Percentiles rank a stretch among this genome's conserved stretches.
These are phyloP conservation scores for Aurelia sp. DNA, from an alignment of 30 jellyfish, hydroid and myxozoan genomes.

Conservation along the genomic window DNA sequence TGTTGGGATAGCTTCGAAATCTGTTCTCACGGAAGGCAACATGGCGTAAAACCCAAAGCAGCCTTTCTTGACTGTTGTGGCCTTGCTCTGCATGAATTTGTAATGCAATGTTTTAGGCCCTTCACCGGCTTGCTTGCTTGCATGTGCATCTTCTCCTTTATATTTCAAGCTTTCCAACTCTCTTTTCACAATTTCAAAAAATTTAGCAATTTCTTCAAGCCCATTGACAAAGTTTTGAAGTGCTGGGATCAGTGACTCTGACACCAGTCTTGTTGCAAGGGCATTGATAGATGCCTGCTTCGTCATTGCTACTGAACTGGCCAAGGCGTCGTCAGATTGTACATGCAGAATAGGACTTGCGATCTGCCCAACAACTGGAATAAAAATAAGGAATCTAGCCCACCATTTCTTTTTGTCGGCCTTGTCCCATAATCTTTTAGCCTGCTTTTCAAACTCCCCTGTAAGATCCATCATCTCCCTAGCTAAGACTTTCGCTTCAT, in stretches of 20 bases:
- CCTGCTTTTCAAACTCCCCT: constrained; percentile 33
- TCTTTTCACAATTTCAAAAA: constrained; percentile 6
- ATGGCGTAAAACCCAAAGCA: neutral
- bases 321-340: no score
- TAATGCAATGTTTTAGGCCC: neutral
- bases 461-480: constrained; percentile 37
- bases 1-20: constrained; percentile 13
- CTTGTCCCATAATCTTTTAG: neutral
- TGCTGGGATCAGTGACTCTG: constrained; percentile 40
- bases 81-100: constrained; percentile 11
- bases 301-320: neutral
- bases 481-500: constrained; percentile 13
- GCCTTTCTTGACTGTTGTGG: neutral
- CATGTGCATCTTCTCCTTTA: constrained; percentile 4
- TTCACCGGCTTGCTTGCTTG: neutral
- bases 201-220: constrained; percentile 12
- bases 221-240: neutral
- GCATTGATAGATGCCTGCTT: neutral
- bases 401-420: constrained; percentile 8
- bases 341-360: constrained; percentile 13
- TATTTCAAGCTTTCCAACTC: neutral
- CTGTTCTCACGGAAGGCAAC: neutral
- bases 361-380: constrained; percentile 32
- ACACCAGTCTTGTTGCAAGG: neutral
- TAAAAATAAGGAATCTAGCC: constrained; percentile 44